Conservation (phyloP, 1,140 invertebrate genomes). For the Pantala flavescens region DNA sequence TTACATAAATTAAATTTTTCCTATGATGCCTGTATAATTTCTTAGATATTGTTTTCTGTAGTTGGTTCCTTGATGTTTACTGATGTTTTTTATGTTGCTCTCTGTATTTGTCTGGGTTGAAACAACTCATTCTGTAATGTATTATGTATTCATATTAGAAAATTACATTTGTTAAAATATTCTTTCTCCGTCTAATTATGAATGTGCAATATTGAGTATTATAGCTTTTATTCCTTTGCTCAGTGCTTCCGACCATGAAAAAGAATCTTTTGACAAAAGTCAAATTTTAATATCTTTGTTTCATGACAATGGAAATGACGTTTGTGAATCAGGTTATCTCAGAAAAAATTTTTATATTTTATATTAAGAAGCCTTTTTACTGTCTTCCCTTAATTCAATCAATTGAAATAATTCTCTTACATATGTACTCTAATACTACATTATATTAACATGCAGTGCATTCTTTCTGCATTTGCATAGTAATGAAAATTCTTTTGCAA, state of each 20-base stretch:
- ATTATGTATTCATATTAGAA: not conserved
- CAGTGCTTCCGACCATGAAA: too few relatives aligned
- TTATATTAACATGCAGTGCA: not conserved
- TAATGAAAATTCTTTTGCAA: not conserved
- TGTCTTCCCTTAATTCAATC: not conserved
- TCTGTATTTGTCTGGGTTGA: constrained; percentile 1
- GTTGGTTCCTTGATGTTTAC: not conserved
- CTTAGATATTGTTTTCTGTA: not conserved
- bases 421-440: not conserved
- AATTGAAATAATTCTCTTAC: not conserved
- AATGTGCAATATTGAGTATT: not conserved
- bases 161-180: not conserved
- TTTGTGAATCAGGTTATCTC: not conserved
- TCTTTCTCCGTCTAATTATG: not conserved
- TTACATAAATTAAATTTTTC: not conserved
- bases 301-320: not conserved
- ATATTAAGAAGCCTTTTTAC: not conserved
- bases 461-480: not conserved
- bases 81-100: not conserved
- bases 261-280: too few relatives aligned
- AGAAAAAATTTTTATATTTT: constrained; percentile 6
- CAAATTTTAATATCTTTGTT: too few relatives aligned
- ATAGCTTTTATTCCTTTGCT: not conserved
- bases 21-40: not conserved
- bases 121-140: not conserved